A percentile compares a stretch with the other conserved stretches of the same genome.
Evolutionary conservation across 2,113 vertebrate species (phyloP).

Genomic region (Gallinago paraguaiae): DNA sequence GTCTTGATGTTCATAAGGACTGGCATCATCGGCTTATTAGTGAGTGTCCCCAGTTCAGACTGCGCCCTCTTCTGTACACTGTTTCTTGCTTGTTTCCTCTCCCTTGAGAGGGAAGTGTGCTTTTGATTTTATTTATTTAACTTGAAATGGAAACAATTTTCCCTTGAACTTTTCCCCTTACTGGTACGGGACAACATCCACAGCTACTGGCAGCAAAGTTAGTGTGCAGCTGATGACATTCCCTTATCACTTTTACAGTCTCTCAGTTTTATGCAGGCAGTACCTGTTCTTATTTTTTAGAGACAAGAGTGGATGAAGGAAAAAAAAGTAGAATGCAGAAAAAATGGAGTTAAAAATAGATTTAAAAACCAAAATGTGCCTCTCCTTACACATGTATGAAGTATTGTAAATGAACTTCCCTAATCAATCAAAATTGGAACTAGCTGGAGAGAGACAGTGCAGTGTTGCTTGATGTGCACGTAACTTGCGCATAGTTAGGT

Average conservation of each 20-base stretch:
- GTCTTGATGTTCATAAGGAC: neutral
- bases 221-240: neutral
- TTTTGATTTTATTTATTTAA: slow-evolving; percentile 2
- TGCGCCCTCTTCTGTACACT: neutral
- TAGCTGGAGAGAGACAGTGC: neutral
- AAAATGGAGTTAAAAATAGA: neutral
- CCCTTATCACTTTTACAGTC: neutral
- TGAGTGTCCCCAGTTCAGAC: neutral
- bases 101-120: neutral
- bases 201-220: neutral
- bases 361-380: neutral
- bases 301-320: neutral
- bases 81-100: neutral
- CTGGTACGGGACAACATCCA: neutral
- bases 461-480: neutral
- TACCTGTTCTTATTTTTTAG: neutral
- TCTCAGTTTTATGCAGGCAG: neutral
- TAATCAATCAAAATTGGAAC: neutral
- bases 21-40: accelerated
- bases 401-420: neutral
- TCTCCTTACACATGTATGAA: neutral
- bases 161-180: neutral
- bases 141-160: neutral
- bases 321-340: neutral
- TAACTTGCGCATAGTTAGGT: accelerated